Percentiles rank a stretch among this genome's conserved stretches.
These are phyloP conservation scores for Spea multiplicata DNA, from an alignment of 2,113 vertebrate species.

Conservation along the genomic window DNA sequence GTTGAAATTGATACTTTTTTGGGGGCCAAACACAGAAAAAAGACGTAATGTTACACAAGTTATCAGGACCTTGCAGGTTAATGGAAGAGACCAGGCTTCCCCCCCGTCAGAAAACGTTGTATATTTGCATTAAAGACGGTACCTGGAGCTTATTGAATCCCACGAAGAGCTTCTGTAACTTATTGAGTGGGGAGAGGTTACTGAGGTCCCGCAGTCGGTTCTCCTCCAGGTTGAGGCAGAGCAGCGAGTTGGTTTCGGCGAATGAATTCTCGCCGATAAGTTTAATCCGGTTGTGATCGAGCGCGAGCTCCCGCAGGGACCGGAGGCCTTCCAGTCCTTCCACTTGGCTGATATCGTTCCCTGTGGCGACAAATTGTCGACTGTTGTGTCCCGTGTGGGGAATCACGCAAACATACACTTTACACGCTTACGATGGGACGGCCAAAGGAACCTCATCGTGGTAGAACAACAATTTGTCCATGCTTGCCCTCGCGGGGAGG, in stretches of 20 bases:
- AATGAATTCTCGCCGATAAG: slow-evolving; percentile 72
- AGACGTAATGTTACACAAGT: no score
- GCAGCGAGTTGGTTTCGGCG: slow-evolving; percentile 64
- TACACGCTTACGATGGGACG: no score
- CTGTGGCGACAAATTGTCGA: slow-evolving; percentile 54
- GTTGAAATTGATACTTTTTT: no score
- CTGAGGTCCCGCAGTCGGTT: slow-evolving; percentile 77
- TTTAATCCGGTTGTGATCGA: slow-evolving; percentile 79
- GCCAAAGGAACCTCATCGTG: no score
- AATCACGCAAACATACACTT: no score
- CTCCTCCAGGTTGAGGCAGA: slow-evolving; percentile 74
- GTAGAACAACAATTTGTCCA: no score
- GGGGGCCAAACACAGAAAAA: no score
- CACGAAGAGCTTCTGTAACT: slow-evolving; percentile 77
- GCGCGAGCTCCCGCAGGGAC: slow-evolving; percentile 71
- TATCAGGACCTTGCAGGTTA: no score
- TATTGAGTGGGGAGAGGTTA: slow-evolving; percentile 66
- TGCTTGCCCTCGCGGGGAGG: no score
- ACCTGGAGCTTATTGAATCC: slow-evolving; percentile 84
- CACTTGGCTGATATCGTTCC: slow-evolving; percentile 79
- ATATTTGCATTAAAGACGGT: slow-evolving; percentile 19
- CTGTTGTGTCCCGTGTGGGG: no score
- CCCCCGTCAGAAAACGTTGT: no score
- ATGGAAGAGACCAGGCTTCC: no score
- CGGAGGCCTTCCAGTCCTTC: slow-evolving; percentile 78